Base-by-base conservation (phyloP, 2,797 vertebrate genomes). In the Bradypus variegatus region DNA sequence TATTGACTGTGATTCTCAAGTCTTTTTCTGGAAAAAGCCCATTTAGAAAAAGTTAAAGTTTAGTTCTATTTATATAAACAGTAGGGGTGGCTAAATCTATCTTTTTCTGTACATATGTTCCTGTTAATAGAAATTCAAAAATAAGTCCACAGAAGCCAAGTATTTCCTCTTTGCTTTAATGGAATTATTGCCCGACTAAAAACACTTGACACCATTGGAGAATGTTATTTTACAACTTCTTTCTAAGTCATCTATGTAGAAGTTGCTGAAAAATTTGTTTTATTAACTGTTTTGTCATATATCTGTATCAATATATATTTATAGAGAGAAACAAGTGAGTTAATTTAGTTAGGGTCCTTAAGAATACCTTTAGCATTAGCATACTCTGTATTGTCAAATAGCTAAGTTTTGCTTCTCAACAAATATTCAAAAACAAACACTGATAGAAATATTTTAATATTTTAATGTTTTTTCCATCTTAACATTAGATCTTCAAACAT, bases 401-500 rank as follows among this genome's bases (percentile, higher is more conserved):
- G 38, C 45, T 80, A 55, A 53, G 4, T 48, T 90, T 88, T 48
- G 2, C 21, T 9, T 86, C 48, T 90, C 53, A 88, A 75, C 45
- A 91, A 38, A 0, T 91, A 67, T 33, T 89, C 13, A 93, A 82
- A 58, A 90, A 81, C 72, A 83, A 92, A 58, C 55, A 91, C 21
- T 82, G 25, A 73, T 67, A 77, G 45, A 91, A 60, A 65, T 36
- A 4, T n/a, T 55, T n/a, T n/a, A n/a, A 7, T 76, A 65, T 72
- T 93, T 90, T 83, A 64, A 45, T 94, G 69, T 70, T 89, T 80
- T 93, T 70, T 48, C 53, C 33, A 58, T 95, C 62, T 86, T 86
- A 84, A 23, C 76, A 64, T 93, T 95, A 98, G 98, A 89, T 96
- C 94, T 97, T 98, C 96, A 97, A 72, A 75, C 94, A 96, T 95